Percentiles rank a stretch among this genome's conserved stretches.
Evolutionary conservation across 2,797 vertebrate species (phyloP).

Genomic region (Morus bassanus): DNA sequence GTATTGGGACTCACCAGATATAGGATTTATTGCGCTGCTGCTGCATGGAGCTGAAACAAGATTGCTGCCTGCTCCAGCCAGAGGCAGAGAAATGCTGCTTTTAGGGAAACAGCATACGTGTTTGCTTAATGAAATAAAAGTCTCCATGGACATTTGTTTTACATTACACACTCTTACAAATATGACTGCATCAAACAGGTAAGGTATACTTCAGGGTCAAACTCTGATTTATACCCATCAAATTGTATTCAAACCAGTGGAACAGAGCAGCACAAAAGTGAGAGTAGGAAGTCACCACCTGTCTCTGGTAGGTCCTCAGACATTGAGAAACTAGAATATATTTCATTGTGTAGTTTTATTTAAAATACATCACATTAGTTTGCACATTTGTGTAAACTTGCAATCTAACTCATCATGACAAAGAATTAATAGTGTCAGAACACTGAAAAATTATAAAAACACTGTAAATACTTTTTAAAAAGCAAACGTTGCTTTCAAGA

Average conservation of each 20-base stretch:
- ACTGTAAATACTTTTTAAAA: background rate
- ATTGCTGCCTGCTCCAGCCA: background rate
- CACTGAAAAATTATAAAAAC: background rate
- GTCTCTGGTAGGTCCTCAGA: background rate
- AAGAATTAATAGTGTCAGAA: constrained; percentile 3
- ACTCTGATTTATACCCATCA: background rate
- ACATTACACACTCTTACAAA: background rate
- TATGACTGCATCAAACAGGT: background rate
- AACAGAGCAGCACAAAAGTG: background rate
- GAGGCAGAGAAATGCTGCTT: background rate
- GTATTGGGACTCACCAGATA: background rate
- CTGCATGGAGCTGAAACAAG: background rate
- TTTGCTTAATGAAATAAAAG: background rate
- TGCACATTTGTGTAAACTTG: background rate
- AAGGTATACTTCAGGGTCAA: background rate
- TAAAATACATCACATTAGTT: background rate
- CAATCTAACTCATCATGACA: background rate
- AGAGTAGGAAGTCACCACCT: background rate
- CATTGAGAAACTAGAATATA: background rate
- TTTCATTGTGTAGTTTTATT: background rate
- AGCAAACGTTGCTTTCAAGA: background rate
- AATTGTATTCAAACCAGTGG: background rate
- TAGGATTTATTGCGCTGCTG: background rate
- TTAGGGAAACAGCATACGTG: background rate
- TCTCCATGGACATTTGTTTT: background rate